phyloP scores from a whole-genome alignment of 2,113 vertebrate genomes.

The Onychostoma macrolepis region DNA sequence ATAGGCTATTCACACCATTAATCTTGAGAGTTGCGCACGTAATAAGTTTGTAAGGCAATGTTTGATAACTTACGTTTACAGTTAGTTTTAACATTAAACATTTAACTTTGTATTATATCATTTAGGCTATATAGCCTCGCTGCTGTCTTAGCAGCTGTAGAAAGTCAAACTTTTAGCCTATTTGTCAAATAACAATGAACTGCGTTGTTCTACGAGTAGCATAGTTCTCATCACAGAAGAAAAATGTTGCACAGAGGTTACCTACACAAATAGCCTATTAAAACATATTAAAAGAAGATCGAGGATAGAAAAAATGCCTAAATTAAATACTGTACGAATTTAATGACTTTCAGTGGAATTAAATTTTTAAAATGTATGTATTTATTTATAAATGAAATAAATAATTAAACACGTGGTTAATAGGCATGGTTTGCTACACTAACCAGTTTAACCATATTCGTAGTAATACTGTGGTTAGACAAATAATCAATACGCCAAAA shows the following conservation, averaged over 20 bases:
- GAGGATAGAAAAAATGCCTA: not conserved
- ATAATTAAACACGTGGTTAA: too few species aligned
- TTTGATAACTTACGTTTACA: not conserved
- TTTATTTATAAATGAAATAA: too few species aligned
- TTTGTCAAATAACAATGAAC: not conserved
- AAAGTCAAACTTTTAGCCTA: not conserved
- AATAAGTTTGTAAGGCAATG: not conserved
- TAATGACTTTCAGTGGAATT: too few species aligned
- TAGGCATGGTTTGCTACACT: too few species aligned
- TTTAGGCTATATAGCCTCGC: not conserved
- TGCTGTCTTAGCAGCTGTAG: not conserved
- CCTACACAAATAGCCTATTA: not conserved
- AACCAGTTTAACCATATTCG: too few species aligned
- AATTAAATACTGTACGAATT: not conserved
- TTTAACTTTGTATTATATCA: not conserved
- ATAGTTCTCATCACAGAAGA: not conserved
- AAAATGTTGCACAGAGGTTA: not conserved
- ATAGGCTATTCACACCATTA: not conserved
- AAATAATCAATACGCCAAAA: too few species aligned
- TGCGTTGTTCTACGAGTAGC: not conserved
- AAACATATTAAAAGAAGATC: not conserved
- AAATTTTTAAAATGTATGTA: too few species aligned
- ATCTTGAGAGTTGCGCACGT: not conserved
- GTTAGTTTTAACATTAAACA: not conserved
- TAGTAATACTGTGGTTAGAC: too few species aligned